phyloP scores from a whole-genome alignment of 2,113 vertebrate species.

The Nerophis lumbriciformis region DNA sequence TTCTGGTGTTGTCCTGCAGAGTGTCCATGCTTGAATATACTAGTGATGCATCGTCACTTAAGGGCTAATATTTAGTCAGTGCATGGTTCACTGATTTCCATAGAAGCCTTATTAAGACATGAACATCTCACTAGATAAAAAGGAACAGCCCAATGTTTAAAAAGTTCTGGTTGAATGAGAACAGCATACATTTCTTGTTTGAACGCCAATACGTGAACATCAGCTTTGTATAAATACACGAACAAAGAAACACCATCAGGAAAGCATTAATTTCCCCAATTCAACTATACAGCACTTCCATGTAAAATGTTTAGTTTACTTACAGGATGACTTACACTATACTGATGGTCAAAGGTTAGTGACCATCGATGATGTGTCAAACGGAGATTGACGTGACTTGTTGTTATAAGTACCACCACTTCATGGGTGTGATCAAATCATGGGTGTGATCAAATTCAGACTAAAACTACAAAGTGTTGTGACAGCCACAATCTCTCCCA shows the following conservation, averaged over 20 bases:
- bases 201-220: neutral
- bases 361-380: neutral
- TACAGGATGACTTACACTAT: neutral
- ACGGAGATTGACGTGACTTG: conserved; percentile 2
- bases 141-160: conserved; percentile 13
- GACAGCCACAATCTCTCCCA: conserved; percentile 20
- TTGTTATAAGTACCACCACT: conserved; percentile 12
- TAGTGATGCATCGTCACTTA: neutral
- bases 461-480: conserved; percentile 6
- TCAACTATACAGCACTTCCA: neutral
- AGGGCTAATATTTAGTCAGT: conserved; percentile 23
- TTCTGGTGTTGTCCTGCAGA: neutral
- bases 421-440: conserved; percentile 18
- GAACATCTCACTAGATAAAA: neutral
- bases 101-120: neutral
- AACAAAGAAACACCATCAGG: neutral
- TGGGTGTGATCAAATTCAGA: conserved; percentile 13
- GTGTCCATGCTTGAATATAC: neutral
- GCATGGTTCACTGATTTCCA: neutral
- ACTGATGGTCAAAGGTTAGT: neutral
- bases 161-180: conserved; percentile 8
- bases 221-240: neutral
- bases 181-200: conserved; percentile 11
- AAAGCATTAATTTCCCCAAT: neutral
- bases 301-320: conserved; percentile 4